Evolutionary conservation across 1,140 invertebrate genomes (phyloP).

Genomic region (Drosophila subobscura): DNA sequence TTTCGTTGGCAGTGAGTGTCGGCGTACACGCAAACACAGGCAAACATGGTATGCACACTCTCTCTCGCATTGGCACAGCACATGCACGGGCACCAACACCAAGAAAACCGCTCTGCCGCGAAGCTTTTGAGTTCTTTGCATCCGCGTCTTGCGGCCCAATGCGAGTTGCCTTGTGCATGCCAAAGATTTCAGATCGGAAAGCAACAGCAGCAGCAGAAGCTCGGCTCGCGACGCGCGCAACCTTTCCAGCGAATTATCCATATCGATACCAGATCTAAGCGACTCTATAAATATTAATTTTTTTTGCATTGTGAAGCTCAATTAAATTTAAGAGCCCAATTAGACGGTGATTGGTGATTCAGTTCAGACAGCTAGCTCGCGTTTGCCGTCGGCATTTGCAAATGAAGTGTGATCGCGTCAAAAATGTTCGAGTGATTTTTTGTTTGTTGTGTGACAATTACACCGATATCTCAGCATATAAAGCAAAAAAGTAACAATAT

Average conservation of each 20-base stretch:
- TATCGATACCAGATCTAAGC: slow-evolving; percentile 17
- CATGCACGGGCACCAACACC: slow-evolving; percentile 21
- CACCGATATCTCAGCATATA: slow-evolving; percentile 23
- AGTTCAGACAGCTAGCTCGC: slow-evolving; percentile 7
- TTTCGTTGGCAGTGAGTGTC: slow-evolving; percentile 56
- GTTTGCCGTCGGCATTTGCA: slow-evolving; percentile 58
- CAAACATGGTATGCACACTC: slow-evolving; percentile 53
- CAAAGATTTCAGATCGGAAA: slow-evolving; percentile 79
- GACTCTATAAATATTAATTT: slow-evolving; percentile 28
- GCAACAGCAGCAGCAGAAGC: slow-evolving; percentile 58
- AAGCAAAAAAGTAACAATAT: slow-evolving; percentile 18
- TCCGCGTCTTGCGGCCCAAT: slow-evolving; percentile 75
- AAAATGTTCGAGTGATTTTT: slow-evolving; percentile 61
- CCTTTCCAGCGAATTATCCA: slow-evolving; percentile 14
- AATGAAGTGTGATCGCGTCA: slow-evolving; percentile 42
- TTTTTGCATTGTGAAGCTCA: slow-evolving; percentile 4
- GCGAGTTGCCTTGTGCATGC: slow-evolving; percentile 78
- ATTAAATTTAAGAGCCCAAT: slow-evolving; percentile 12
- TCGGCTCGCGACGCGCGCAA: slow-evolving; percentile 54
- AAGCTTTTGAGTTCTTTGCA: slow-evolving; percentile 75
- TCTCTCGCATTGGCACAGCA: slow-evolving; percentile 12
- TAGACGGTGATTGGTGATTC: slow-evolving; percentile 12
- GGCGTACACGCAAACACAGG: slow-evolving; percentile 56
- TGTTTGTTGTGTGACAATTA: slow-evolving; percentile 66
- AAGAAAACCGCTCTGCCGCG: slow-evolving; percentile 42